A percentile compares a stretch with the other conserved stretches of the same genome.
Conservation (phyloP, 2,113 vertebrate species). For the Ochotona princeps region DNA sequence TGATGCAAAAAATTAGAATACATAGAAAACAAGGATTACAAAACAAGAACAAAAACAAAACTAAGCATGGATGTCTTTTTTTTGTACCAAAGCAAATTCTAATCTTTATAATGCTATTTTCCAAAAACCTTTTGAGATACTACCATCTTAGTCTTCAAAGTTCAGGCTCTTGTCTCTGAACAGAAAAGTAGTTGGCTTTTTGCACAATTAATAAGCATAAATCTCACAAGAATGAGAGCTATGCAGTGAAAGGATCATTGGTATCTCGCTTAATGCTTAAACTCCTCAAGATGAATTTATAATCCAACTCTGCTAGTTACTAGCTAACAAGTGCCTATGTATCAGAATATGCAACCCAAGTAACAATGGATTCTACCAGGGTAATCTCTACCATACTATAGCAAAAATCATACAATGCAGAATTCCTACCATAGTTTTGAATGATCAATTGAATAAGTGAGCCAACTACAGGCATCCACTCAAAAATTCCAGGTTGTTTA, state of each 20-base stretch:
- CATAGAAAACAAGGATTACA: too few relatives aligned
- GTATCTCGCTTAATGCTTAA: neutral
- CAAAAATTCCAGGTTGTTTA: neutral
- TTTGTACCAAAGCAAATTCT: too few relatives aligned
- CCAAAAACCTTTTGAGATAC: too few relatives aligned
- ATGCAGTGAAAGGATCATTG: neutral
- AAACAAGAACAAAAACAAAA: too few relatives aligned
- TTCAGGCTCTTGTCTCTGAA: neutral
- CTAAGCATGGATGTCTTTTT: too few relatives aligned
- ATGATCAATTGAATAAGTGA: conserved; percentile 23
- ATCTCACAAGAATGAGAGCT: neutral
- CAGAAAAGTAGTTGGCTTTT: neutral
- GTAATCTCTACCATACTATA: neutral
- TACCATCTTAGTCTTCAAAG: neutral
- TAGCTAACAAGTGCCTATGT: neutral
- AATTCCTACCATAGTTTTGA: neutral
- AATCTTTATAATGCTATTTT: too few relatives aligned
- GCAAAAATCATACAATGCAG: neutral
- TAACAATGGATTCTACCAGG: neutral
- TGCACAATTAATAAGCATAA: neutral
- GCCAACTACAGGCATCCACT: neutral
- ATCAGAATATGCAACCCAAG: neutral
- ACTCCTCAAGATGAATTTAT: neutral
- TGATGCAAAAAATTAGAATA: too few relatives aligned
- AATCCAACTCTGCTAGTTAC: neutral